Base-by-base conservation (phyloP, 1,140 invertebrate species). In the Dendrolimus punctatus region DNA sequence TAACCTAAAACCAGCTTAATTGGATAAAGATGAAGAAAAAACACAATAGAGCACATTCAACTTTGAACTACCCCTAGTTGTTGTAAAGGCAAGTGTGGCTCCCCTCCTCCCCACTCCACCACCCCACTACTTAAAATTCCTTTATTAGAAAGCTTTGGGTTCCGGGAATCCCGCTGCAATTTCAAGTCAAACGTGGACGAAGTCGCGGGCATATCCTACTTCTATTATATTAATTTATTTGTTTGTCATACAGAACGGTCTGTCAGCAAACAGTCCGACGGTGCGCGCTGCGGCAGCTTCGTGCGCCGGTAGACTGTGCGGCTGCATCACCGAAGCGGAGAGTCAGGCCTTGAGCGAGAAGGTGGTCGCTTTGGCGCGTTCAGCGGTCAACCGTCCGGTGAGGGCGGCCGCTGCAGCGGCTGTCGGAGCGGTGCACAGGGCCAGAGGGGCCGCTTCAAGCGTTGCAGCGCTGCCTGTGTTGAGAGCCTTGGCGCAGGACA, bases 401-500 rank as follows among this genome's bases (percentile, higher is more conserved):
- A 60, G 75, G 0, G 75, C 80, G 4, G 80, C 80, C 36, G 80
- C 82, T 10, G 82, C 96, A 3, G 90, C 99, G 57, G 96, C 97
- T 0, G 88, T 99, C 6, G 85, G 80, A 0, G 75, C 75, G 2
- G 75, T 85, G 38, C 76, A 79, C 51, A 53, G 85, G 0, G 85
- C 83, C 6, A 48, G 85, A 0, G 85, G 82, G 0, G 74, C 77
- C 2, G 76, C 71, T 1, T 75, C 75, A 8, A 76, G 63, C 55
- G 85, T 82, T 44, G 71, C 73, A 44, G 82, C 78, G 59, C 66
- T 99, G 57, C 97, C 95, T 46, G 98, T 99, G 71, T 83, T 99
- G 23, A 84, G 99, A 5, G 97, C 98, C 36, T 85, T 99, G 4
- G 97, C 97, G 1, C 97, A 99, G 88, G 98, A 99, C 86, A 92